phyloP scores from a whole-genome alignment of 2,888 invertebrate genomes.

The Ornithoptera alexandrae region DNA sequence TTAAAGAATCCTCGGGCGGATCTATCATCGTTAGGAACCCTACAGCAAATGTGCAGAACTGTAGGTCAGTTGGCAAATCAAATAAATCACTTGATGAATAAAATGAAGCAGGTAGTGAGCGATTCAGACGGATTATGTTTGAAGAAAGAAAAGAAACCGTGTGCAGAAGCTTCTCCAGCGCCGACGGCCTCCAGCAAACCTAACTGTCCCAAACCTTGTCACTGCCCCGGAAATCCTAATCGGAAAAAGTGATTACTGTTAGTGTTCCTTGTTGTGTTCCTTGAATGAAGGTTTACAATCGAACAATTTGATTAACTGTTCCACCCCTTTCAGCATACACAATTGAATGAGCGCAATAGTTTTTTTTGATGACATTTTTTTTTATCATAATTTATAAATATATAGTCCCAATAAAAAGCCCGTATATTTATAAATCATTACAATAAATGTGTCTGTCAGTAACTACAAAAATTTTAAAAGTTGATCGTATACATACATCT shows the following conservation, averaged over 20 bases:
- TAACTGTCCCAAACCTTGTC: slow-evolving; percentile 50
- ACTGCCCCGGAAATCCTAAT: slow-evolving; percentile 51
- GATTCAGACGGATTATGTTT: slow-evolving; percentile 41
- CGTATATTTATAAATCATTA: slow-evolving; percentile 2
- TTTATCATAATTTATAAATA: background rate
- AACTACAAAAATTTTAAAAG: background rate
- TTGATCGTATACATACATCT: background rate
- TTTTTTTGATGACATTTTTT: background rate
- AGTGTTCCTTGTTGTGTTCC: slow-evolving; percentile 25
- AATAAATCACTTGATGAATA: slow-evolving; percentile 44
- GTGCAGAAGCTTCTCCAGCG: slow-evolving; percentile 12
- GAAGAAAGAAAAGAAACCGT: slow-evolving; percentile 35
- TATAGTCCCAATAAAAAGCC: background rate
- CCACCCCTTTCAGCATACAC: slow-evolving; percentile 5
- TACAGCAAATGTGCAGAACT: slow-evolving; percentile 49
- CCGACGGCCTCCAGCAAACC: slow-evolving; percentile 28
- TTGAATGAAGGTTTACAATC: slow-evolving; percentile 5
- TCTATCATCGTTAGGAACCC: slow-evolving; percentile 41
- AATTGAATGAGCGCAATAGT: slow-evolving; percentile 1
- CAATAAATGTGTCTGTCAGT: background rate
- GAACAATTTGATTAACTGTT: slow-evolving; percentile 2
- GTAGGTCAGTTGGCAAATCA: slow-evolving; percentile 48
- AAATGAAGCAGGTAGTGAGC: slow-evolving; percentile 40
- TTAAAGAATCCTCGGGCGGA: slow-evolving; percentile 42
- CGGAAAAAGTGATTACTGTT: slow-evolving; percentile 27